Evolutionary conservation across 2,888 invertebrate species (phyloP).

Genomic region (Adelphocoris suturalis): DNA sequence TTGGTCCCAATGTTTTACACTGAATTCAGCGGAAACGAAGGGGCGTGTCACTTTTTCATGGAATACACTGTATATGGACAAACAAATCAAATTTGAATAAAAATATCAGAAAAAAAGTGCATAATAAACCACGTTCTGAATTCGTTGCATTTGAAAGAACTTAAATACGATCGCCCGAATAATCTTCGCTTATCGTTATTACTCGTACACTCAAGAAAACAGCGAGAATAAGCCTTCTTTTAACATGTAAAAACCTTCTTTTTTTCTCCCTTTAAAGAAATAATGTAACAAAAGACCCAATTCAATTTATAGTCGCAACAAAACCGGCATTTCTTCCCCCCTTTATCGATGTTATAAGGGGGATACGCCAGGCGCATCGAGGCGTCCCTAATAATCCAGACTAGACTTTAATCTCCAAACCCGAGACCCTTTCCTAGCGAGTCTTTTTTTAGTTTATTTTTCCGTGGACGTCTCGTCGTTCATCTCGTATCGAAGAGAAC

Average conservation of each 20-base stretch:
- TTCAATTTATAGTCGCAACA: background rate
- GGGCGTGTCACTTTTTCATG: too few species aligned
- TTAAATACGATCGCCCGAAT: too few species aligned
- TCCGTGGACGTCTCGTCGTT: background rate
- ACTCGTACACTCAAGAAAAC: too few species aligned
- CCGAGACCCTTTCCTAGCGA: background rate
- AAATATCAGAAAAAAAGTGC: too few species aligned
- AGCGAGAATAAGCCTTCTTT: background rate
- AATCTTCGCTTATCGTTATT: too few species aligned
- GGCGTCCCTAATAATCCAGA: slow-evolving; percentile 3
- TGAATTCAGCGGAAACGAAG: too few species aligned
- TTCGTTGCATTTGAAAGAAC: too few species aligned
- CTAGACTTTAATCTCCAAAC: background rate
- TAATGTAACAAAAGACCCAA: background rate
- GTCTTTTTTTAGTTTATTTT: background rate
- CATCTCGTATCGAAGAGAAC: slow-evolving; percentile 8
- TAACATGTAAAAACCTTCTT: too few species aligned
- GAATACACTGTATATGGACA: too few species aligned
- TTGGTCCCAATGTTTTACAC: too few species aligned
- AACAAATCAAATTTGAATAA: too few species aligned
- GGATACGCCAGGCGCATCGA: background rate
- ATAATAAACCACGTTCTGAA: too few species aligned
- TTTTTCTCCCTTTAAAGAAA: background rate
- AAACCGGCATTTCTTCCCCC: background rate
- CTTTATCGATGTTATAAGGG: background rate